phyloP scores from a whole-genome alignment of 2,797 vertebrate genomes.

The Cephalopachus bancanus region DNA sequence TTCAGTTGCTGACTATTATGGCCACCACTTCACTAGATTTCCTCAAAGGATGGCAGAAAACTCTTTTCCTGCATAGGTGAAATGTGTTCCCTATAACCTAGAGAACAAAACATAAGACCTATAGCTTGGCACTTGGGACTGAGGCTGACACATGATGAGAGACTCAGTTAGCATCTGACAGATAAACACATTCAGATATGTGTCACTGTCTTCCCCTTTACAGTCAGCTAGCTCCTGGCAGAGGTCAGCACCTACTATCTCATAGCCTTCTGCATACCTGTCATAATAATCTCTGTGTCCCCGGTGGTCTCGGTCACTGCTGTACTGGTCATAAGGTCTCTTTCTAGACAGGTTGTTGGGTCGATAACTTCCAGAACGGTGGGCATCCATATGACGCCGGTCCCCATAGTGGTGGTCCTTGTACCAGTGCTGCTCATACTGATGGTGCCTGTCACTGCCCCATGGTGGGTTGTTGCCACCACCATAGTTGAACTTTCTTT shows the following conservation, averaged over 20 bases:
- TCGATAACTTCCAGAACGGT: slow-evolving; percentile 94
- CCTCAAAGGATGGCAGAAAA: not conserved
- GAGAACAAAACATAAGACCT: not conserved
- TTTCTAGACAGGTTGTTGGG: slow-evolving; percentile 95
- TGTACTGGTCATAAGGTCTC: slow-evolving; percentile 96
- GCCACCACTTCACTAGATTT: not conserved
- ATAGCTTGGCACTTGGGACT: not conserved
- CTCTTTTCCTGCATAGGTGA: not conserved
- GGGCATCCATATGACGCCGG: slow-evolving; percentile 93
- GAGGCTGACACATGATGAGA: not conserved
- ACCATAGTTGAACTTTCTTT: slow-evolving; percentile 96
- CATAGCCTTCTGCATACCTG: slow-evolving; percentile 88
- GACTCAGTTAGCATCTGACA: fast-evolving
- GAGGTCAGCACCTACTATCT: not conserved
- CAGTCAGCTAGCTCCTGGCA: no score
- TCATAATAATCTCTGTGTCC: slow-evolving; percentile 97
- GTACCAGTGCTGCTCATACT: slow-evolving; percentile 96
- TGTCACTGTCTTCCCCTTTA: not conserved
- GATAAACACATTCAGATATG: fast-evolving
- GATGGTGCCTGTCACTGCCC: slow-evolving; percentile 96
- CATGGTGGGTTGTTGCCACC: slow-evolving; percentile 94
- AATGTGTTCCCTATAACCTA: not conserved
- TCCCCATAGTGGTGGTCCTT: slow-evolving; percentile 98
- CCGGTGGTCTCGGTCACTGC: slow-evolving; percentile 96
- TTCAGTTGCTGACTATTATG: not conserved